Evolutionary conservation across 2,113 vertebrate species (phyloP).

Genomic region (Microtus oregoni): DNA sequence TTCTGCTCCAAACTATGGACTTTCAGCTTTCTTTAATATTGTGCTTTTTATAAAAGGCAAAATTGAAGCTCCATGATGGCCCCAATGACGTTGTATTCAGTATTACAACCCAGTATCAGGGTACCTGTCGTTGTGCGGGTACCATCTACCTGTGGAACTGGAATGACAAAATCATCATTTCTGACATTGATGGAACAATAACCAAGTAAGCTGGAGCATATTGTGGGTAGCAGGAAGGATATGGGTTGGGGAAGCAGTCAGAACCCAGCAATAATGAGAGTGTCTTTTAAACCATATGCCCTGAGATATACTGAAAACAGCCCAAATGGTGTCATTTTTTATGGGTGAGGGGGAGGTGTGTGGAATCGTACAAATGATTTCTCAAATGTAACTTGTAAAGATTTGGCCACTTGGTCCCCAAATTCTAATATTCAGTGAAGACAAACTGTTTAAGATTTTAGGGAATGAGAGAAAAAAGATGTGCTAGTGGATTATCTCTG

Average conservation of each 20-base stretch:
- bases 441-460: neutral
- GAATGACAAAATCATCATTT: conserved; percentile 96
- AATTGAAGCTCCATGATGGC: conserved; percentile 94
- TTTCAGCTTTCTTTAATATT: neutral
- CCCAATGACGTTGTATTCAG: conserved; percentile 96
- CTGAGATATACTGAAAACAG: neutral
- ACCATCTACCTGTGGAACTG: conserved; percentile 98
- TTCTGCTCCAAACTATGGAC: neutral
- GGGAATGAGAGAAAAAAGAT: neutral
- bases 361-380: neutral
- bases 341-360: neutral
- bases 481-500: neutral
- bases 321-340: neutral
- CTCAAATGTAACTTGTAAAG: neutral
- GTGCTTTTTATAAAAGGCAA: conserved; percentile 86
- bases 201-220: conserved; percentile 90
- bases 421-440: neutral
- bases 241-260: rapidly evolving
- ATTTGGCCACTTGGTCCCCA: neutral
- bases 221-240: neutral
- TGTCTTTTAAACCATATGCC: neutral
- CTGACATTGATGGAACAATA: conserved; percentile 98
- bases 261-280: neutral
- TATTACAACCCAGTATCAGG: conserved; percentile 98
- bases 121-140: conserved; percentile 95